phyloP scores from a whole-genome alignment of 2,888 invertebrate species.

The Polylopha cassiicola region DNA sequence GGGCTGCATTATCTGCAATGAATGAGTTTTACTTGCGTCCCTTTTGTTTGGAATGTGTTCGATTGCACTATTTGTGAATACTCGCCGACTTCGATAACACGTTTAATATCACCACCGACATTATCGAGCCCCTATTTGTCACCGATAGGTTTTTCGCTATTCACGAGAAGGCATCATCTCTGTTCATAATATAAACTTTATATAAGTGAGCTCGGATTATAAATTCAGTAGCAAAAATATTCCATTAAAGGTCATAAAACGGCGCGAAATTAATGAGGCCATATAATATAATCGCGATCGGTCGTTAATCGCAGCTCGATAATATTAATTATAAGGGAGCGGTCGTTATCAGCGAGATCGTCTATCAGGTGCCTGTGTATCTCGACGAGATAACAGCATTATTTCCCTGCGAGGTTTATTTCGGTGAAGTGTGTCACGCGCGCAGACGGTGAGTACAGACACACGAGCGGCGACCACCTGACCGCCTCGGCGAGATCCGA shows the following conservation, averaged over 20 bases:
- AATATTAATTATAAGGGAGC: conserved; percentile 65
- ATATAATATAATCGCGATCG: conserved; percentile 45
- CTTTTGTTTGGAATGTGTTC: conserved; percentile 34
- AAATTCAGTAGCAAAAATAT: conserved; percentile 38
- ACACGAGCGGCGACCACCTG: conserved; percentile 20
- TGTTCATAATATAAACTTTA: too few species aligned
- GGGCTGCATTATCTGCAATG: conserved; percentile 34
- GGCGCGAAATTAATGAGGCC: conserved; percentile 37
- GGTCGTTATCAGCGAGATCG: conserved; percentile 39
- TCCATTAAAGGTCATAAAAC: conserved; percentile 31
- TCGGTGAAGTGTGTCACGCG: conserved; percentile 41
- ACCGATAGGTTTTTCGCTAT: too few species aligned
- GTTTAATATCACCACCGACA: too few species aligned
- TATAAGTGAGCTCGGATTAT: conserved; percentile 32
- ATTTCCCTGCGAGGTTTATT: conserved; percentile 36
- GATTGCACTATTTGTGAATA: conserved; percentile 41
- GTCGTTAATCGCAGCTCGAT: conserved; percentile 44
- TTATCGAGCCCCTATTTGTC: too few species aligned
- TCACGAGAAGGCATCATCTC: too few species aligned
- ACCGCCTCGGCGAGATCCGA: conserved; percentile 22
- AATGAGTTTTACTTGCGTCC: conserved; percentile 40
- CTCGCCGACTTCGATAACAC: conserved; percentile 30
- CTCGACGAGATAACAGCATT: conserved; percentile 29
- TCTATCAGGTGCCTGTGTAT: conserved; percentile 36
- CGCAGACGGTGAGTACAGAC: conserved; percentile 26